Percentiles rank a stretch among this genome's conserved stretches.
These are phyloP conservation scores for Coreius guichenoti DNA, from an alignment of 2,797 vertebrate species.

Conservation along the genomic window DNA sequence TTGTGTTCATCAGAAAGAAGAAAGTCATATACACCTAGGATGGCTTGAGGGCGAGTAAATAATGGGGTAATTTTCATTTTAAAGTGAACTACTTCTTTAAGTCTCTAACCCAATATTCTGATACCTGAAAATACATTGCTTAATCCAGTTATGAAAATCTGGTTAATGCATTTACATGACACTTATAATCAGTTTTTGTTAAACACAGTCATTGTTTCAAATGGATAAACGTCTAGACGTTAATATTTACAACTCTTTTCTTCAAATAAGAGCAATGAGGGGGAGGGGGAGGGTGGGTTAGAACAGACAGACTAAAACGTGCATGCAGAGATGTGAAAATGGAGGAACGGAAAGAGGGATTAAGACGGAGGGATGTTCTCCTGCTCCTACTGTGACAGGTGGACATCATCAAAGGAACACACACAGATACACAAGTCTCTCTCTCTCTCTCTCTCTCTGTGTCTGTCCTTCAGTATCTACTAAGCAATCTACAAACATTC, in stretches of 20 bases:
- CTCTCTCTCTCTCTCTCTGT: no score
- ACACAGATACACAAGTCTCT: neutral
- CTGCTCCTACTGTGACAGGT: constrained; percentile 40
- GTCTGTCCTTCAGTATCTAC: neutral
- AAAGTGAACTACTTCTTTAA: no score
- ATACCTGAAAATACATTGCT: neutral
- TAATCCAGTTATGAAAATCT: neutral
- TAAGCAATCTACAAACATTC: neutral
- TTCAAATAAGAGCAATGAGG: neutral
- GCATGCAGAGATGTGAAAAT: constrained; percentile 15
- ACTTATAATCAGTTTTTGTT: neutral
- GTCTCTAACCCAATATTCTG: neutral
- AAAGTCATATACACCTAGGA: no score
- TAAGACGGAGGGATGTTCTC: constrained; percentile 41
- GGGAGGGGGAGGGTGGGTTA: no score
- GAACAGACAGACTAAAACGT: neutral
- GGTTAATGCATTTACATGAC: neutral
- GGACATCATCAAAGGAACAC: constrained; percentile 28
- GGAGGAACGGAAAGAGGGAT: constrained; percentile 42
- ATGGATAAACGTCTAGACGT: neutral
- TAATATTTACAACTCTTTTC: neutral
- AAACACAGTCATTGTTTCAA: neutral
- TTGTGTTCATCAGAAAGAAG: no score
- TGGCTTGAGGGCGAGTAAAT: no score
- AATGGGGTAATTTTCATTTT: no score